phyloP scores from a whole-genome alignment of 2,888 invertebrate genomes.

The Pherbina coryleti region DNA sequence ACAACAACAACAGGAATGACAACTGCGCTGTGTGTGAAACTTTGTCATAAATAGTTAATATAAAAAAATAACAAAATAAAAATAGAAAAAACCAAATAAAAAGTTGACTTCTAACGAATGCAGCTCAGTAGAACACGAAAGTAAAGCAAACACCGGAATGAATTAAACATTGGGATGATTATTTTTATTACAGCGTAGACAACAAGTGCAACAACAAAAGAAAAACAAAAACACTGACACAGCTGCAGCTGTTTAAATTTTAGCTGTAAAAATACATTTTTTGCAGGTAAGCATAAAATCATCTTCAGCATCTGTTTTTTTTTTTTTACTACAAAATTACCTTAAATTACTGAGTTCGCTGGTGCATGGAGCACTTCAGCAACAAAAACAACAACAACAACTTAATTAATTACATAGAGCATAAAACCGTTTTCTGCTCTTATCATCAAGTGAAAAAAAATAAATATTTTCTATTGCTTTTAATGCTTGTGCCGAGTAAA shows the following conservation, averaged over 20 bases:
- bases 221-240: not conserved
- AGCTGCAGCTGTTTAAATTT: not conserved
- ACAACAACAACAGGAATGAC: not conserved
- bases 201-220: not conserved
- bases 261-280: not conserved
- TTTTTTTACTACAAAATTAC: too few relatives aligned
- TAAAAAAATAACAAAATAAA: not conserved
- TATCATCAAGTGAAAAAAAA: not conserved
- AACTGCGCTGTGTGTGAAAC: not conserved
- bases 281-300: not conserved
- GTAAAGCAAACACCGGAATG: slow-evolving; percentile 8
- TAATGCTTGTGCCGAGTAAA: not conserved
- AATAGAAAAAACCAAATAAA: not conserved
- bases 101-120: slow-evolving; percentile 13
- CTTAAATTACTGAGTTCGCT: too few relatives aligned
- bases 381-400: too few relatives aligned
- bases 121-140: slow-evolving; percentile 32
- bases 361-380: too few relatives aligned
- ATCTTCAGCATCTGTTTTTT: too few relatives aligned
- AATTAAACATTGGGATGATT: not conserved
- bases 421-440: not conserved
- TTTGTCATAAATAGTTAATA: not conserved
- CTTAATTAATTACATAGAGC: too few relatives aligned
- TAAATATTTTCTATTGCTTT: not conserved
- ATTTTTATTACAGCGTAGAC: not conserved